Evolutionary conservation across 2,113 vertebrate genomes (phyloP).

Genomic region (Callaeas wilsoni): DNA sequence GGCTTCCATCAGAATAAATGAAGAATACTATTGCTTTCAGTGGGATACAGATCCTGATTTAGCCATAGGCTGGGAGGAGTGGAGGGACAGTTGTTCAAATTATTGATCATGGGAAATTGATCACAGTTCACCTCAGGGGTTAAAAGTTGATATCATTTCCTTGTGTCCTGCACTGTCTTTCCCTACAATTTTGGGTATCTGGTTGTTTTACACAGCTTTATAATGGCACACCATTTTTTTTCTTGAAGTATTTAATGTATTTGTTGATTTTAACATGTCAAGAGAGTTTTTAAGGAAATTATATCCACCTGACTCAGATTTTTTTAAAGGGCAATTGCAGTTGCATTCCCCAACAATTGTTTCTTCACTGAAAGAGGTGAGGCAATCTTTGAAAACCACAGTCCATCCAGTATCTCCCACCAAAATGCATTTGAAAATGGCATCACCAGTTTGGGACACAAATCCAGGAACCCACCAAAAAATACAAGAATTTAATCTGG

Average conservation of each 20-base stretch:
- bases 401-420: not conserved
- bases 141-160: not conserved
- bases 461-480: not conserved
- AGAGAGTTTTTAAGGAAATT: not conserved
- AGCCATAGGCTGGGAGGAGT: not conserved
- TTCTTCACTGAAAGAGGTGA: not conserved
- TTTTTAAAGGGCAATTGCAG: not conserved
- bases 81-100: not conserved
- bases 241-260: not conserved
- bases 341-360: not conserved
- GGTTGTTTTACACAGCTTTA: not conserved
- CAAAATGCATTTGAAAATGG: not conserved
- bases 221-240: not conserved
- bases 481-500: not conserved
- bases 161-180: not conserved
- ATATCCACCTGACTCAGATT: not conserved
- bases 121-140: not conserved
- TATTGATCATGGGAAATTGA: not conserved
- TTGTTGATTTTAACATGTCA: not conserved
- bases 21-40: not conserved
- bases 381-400: not conserved
- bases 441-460: not conserved
- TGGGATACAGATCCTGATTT: not conserved
- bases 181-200: not conserved
- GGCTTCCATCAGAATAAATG: not conserved